These are phyloP conservation scores for Aphelenchoides avenae DNA, from an alignment of 1,140 invertebrate genomes.

Conservation along the genomic window DNA sequence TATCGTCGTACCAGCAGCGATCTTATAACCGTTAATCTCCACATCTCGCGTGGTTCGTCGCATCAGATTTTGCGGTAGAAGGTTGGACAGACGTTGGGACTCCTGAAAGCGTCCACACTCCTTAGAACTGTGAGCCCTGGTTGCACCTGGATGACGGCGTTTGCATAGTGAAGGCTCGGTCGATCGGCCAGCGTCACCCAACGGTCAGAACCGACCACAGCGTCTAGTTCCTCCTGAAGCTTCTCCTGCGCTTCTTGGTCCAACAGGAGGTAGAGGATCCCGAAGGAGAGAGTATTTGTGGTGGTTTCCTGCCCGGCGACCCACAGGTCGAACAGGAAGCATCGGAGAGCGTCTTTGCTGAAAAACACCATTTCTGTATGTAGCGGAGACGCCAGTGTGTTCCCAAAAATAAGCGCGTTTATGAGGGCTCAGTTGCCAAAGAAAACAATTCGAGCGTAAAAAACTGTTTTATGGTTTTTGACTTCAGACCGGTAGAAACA, in stretches of 20 bases:
- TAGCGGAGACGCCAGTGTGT: no score
- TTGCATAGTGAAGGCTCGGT: slow-evolving; percentile 4
- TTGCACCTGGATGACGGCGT: slow-evolving; percentile 5
- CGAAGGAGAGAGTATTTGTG: background rate
- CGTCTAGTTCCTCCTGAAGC: slow-evolving; percentile 3
- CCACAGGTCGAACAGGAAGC: no score
- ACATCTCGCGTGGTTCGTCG: slow-evolving; percentile 6
- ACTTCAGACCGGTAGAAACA: no score
- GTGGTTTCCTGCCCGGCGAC: slow-evolving; percentile 1
- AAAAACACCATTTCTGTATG: no score
- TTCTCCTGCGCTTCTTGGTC: slow-evolving; percentile 5
- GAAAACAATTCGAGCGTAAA: no score
- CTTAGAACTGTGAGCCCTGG: background rate
- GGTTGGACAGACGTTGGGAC: slow-evolving; percentile 1
- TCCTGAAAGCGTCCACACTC: background rate
- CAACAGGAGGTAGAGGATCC: background rate
- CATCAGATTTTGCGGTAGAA: background rate
- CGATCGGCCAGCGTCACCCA: slow-evolving; percentile 6
- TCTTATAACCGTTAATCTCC: slow-evolving; percentile 2
- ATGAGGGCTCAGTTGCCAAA: no score
- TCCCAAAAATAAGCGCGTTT: no score
- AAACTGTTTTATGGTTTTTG: no score
- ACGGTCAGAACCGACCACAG: background rate
- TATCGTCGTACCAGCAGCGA: no score
- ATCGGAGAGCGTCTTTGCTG: no score